Evolutionary conservation across 2,113 vertebrate species (phyloP).

Genomic region (Alethe diademata): DNA sequence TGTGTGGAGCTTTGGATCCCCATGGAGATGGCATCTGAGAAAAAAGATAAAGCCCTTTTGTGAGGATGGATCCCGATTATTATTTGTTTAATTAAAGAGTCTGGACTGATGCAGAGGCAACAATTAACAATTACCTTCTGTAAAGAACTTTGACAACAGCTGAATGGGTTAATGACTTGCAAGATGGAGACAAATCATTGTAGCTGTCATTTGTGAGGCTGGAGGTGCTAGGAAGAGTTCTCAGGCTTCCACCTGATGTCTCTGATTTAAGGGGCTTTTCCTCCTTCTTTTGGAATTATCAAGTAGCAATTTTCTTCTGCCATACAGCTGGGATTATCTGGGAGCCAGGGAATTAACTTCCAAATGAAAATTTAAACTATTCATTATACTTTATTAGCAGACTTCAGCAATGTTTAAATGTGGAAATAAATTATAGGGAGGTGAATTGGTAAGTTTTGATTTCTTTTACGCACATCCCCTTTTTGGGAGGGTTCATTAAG

Average conservation of each 20-base stretch:
- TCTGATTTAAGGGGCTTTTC: background rate
- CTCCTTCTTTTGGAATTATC: background rate
- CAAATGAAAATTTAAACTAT: background rate
- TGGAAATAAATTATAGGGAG: background rate
- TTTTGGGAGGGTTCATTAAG: background rate
- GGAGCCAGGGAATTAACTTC: background rate
- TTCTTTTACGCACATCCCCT: background rate
- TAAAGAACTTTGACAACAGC: background rate
- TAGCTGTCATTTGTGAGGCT: background rate
- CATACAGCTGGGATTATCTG: background rate
- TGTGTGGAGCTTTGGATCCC: background rate
- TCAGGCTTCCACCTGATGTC: background rate
- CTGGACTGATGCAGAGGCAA: background rate
- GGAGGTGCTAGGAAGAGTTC: background rate
- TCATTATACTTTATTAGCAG: background rate
- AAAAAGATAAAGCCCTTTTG: constrained; percentile 6
- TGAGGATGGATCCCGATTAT: background rate
- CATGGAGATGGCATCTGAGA: background rate
- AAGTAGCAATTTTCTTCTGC: background rate
- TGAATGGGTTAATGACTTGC: background rate
- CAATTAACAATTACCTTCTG: background rate
- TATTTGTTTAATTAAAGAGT: constrained; percentile 25
- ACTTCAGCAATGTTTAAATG: background rate
- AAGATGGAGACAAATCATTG: background rate
- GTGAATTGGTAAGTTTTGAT: background rate